Conservation (phyloP, 2,797 vertebrate genomes). For the Centroberyx gerrardi region DNA sequence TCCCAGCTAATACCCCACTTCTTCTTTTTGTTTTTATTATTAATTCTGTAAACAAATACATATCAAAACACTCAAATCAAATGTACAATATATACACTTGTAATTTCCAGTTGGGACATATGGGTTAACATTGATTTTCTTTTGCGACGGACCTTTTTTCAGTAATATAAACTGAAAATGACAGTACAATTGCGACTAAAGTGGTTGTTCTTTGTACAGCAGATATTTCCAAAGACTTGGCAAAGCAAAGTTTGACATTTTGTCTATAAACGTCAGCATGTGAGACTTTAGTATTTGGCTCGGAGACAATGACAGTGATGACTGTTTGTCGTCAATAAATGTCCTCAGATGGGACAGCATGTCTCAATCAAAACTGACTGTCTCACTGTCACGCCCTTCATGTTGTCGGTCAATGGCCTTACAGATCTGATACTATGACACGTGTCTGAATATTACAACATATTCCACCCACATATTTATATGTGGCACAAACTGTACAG, state of each 20-base stretch:
- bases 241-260: conserved; percentile 33
- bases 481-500: not conserved
- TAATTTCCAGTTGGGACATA: conserved; percentile 38
- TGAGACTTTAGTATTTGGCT: conserved; percentile 4
- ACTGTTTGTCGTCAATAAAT: not conserved
- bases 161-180: not conserved
- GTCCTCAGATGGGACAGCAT: not conserved
- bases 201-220: conserved; percentile 13
- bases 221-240: conserved; percentile 20
- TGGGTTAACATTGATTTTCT: conserved; percentile 32
- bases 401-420: not conserved
- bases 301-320: not conserved
- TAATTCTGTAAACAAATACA: conserved; percentile 69
- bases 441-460: conserved; percentile 4
- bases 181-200: too few relatives aligned
- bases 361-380: not conserved
- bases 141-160: not conserved
- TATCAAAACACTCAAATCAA: conserved; percentile 59
- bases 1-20: conserved; percentile 14
- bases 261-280: not conserved
- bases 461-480: conserved; percentile 5
- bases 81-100: conserved; percentile 44
- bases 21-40: conserved; percentile 18
- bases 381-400: not conserved
- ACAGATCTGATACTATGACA: too few relatives aligned